These are phyloP conservation scores for Staurois parvus DNA, from an alignment of 2,797 vertebrate genomes.

Conservation along the genomic window DNA sequence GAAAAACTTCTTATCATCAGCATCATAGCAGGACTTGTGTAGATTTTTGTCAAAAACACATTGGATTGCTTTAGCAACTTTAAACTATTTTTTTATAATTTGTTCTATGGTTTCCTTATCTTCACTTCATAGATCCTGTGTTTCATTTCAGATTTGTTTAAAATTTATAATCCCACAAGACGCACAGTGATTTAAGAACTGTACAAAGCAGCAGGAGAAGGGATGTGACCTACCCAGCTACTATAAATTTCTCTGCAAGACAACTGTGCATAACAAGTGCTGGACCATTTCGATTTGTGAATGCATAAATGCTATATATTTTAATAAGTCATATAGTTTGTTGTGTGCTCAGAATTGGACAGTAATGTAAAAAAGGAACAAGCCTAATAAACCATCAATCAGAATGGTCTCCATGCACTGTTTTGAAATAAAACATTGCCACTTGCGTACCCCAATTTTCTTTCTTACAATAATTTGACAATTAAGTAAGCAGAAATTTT, in stretches of 20 bases:
- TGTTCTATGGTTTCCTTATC: constrained; percentile 12
- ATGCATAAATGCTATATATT: constrained; percentile 26
- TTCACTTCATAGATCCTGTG: background rate
- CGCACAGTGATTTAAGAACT: constrained; percentile 37
- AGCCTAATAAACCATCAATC: background rate
- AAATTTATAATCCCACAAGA: constrained; percentile 40
- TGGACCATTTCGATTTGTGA: constrained; percentile 28
- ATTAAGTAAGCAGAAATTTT: too few relatives aligned
- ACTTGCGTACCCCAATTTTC: too few relatives aligned
- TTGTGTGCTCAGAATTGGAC: background rate
- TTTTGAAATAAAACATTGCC: too few relatives aligned
- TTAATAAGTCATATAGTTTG: constrained; percentile 19
- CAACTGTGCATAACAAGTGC: constrained; percentile 33
- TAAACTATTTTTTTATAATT: constrained; percentile 1
- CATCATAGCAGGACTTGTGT: constrained; percentile 71
- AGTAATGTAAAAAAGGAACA: background rate
- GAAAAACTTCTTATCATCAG: constrained; percentile 71
- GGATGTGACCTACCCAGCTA: constrained; percentile 16
- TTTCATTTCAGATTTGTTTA: constrained; percentile 8
- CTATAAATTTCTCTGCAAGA: constrained; percentile 36
- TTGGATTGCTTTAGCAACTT: constrained; percentile 14
- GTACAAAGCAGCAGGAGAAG: constrained; percentile 13
- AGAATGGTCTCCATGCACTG: background rate
- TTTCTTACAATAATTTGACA: too few relatives aligned
- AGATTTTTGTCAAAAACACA: constrained; percentile 65